Percentiles rank a stretch among this genome's conserved stretches.
Evolutionary conservation across 2,797 vertebrate genomes (phyloP).

Genomic region (Hydrocynus forskahlii): DNA sequence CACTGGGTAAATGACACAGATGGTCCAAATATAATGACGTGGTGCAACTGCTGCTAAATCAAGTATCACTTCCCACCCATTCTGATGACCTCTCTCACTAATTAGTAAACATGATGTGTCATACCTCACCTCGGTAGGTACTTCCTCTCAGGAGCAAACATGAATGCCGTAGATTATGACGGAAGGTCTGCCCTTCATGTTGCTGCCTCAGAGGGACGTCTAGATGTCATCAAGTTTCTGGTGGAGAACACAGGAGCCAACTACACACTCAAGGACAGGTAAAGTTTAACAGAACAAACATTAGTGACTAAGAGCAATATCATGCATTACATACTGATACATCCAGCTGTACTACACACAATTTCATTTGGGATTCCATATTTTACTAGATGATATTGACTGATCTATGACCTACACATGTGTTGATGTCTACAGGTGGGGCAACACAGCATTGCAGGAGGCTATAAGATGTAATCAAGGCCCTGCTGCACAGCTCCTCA

Average conservation of each 20-base stretch:
- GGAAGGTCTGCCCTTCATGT: conserved; percentile 74
- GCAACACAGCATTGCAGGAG: conserved; percentile 73
- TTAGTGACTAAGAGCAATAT: neutral
- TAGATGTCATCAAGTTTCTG: conserved; percentile 72
- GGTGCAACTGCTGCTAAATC: conserved; percentile 18
- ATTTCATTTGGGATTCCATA: neutral
- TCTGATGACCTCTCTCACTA: conserved; percentile 9
- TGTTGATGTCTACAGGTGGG: conserved; percentile 68
- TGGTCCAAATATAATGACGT: neutral
- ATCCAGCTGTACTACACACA: neutral
- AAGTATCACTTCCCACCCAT: conserved; percentile 18
- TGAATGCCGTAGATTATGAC: conserved; percentile 75
- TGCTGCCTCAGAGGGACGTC: conserved; percentile 71
- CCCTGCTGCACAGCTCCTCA: conserved; percentile 62
- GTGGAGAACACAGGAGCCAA: conserved; percentile 69
- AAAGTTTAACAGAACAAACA: conserved; percentile 9
- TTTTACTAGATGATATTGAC: neutral
- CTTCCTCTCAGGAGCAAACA: conserved; percentile 73
- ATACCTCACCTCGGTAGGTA: conserved; percentile 63
- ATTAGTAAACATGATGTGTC: conserved; percentile 36
- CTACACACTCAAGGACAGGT: conserved; percentile 68
- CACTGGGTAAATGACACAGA: conserved; percentile 7
- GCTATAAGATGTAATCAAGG: conserved; percentile 66
- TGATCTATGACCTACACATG: conserved; percentile 11
- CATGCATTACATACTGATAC: neutral